Evolutionary conservation across 1,140 invertebrate genomes (phyloP), one percentile per base, ranked within the genome.

Genomic region (Achatina immaculata): DNA sequence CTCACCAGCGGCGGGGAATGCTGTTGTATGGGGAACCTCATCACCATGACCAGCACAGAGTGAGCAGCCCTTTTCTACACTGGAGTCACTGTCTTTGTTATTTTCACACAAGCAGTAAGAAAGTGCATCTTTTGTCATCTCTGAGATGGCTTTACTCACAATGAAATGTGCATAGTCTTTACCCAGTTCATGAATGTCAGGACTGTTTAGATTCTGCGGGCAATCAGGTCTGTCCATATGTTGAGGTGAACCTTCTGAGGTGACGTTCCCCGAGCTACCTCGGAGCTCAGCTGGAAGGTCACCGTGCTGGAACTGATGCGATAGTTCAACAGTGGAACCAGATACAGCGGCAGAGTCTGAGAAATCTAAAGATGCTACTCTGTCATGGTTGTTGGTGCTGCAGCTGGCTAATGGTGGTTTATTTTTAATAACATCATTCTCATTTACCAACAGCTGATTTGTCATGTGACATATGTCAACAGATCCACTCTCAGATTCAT

Each of bases 111-210:
- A 62, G n/a, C 19, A 43, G 16, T 0, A 42, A 48, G 21, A 72
- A 16, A 2, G 31, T 43, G n/a, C 31, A 48, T 80, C 65, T n/a
- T n/a, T n/a, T 55, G 28, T 74, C 66, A 55, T 24, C 21, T 24
- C 40, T 34, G 42, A 36, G 11, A 66, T 14, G 21, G 71, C 80
- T 19, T 75, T 75, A 19, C 7, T n/a, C 1, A 81, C 71, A 42
- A 75, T 40, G 0, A 16, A 28, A 34, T 48, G 7, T 28, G 72
- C 48, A 75, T 31, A 66, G 7, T 36, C 72, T 40, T n/a, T 24
- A n/a, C 51, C 78, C 43, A 80, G 74, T 6, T 0, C 36, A 21
- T 68, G 14, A 71, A 71, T 71, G 42, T 28, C 42, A 40, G n/a
- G n/a, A n/a, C n/a, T 38, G 40, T 71, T 31, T 40, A 24, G 2